phyloP scores from a whole-genome alignment of 2,888 invertebrate genomes.

The Chloroclysta siterata region DNA sequence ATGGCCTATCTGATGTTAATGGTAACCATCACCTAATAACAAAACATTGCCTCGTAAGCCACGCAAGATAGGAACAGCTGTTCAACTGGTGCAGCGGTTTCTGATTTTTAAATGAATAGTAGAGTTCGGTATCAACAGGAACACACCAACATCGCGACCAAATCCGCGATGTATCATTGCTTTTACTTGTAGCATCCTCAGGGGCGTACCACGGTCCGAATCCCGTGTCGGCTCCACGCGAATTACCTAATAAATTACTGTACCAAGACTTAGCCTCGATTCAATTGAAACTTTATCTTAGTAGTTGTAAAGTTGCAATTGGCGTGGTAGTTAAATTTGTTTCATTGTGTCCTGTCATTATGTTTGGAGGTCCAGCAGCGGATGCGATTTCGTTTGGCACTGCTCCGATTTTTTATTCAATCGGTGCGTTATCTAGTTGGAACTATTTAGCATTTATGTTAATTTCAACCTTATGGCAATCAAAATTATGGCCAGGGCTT shows the following conservation, averaged over 20 bases:
- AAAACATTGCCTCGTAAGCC: too few relatives aligned
- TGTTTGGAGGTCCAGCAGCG: slow-evolving; percentile 67
- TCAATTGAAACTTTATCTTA: slow-evolving; percentile 13
- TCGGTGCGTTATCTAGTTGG: too few relatives aligned
- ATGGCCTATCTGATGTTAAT: too few relatives aligned
- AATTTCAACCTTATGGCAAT: too few relatives aligned
- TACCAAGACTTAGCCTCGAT: slow-evolving; percentile 24
- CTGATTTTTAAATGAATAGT: background rate
- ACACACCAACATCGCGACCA: slow-evolving; percentile 63
- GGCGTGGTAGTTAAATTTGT: slow-evolving; percentile 10
- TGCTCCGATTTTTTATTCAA: background rate
- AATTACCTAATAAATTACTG: slow-evolving; percentile 68
- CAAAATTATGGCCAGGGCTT: too few relatives aligned
- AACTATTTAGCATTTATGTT: too few relatives aligned
- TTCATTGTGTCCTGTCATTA: slow-evolving; percentile 69
- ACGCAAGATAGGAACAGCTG: too few relatives aligned
- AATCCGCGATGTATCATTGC: slow-evolving; percentile 77
- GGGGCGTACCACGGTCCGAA: slow-evolving; percentile 67
- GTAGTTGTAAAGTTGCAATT: slow-evolving; percentile 5
- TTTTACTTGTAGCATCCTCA: slow-evolving; percentile 76
- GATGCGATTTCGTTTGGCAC: slow-evolving; percentile 73
- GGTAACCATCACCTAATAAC: too few relatives aligned
- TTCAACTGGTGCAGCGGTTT: too few relatives aligned
- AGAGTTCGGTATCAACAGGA: slow-evolving; percentile 47
- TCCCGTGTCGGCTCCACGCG: slow-evolving; percentile 55